phyloP scores from a whole-genome alignment of 1,140 invertebrate species.

The Latrodectus geometricus region DNA sequence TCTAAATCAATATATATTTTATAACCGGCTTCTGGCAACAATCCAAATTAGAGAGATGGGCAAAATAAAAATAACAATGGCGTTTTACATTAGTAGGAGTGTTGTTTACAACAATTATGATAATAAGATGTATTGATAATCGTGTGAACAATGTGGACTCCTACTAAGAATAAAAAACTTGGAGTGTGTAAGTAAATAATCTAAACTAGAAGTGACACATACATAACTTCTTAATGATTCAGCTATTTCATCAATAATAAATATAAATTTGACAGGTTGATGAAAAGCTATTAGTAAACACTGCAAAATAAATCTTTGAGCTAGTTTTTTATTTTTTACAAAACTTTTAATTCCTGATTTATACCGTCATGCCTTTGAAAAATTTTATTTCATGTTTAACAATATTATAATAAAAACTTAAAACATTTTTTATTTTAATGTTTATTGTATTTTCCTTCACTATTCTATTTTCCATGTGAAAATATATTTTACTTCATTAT shows the following conservation, averaged over 20 bases:
- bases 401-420: too few species aligned
- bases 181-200: conserved; percentile 73
- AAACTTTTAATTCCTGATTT: not conserved
- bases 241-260: not conserved
- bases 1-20: too few species aligned
- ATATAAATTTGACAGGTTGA: not conserved
- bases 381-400: too few species aligned
- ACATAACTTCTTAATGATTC: not conserved
- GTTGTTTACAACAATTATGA: conserved; percentile 45
- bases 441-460: too few species aligned
- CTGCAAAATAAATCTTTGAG: not conserved
- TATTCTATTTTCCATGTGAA: too few species aligned
- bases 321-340: not conserved
- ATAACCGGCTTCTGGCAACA: not conserved
- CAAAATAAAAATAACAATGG: conserved; percentile 32
- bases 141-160: conserved; percentile 72
- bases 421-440: too few species aligned
- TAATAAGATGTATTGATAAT: too few species aligned
- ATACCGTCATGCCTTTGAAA: not conserved
- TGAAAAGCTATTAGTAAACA: too few species aligned
- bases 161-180: conserved; percentile 76
- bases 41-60: too few species aligned
- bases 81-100: conserved; percentile 39
- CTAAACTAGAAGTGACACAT: not conserved
- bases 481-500: too few species aligned